Evolutionary conservation across 2,888 invertebrate species (phyloP), one percentile per base, ranked within the genome.

Genomic region (Parascotia fuliginaria): DNA sequence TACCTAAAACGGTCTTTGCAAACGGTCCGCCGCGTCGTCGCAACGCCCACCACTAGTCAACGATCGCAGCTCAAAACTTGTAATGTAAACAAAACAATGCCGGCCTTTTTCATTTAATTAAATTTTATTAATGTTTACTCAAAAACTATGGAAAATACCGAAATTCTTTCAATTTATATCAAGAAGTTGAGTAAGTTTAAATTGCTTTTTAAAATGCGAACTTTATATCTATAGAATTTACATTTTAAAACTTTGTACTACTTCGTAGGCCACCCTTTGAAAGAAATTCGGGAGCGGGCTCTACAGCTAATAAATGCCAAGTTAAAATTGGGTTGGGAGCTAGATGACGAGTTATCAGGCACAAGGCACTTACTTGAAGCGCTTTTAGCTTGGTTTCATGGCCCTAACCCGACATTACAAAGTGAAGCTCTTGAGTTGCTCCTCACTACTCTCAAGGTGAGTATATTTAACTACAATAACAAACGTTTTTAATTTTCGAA

Each of bases 341-440:
- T 94, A 41, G 93, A 94, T 45, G 94, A 94, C 70, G 94, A 94
- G 67, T 75, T 94, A 42, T 89, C 93, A 12, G 85, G 93, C 32
- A 93, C 93, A 28, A 93, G 94, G 54, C 93, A 94, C 67, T 81
- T 95, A 12, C 73, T 95, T 14, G 83, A 90, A 40, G 93, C 93
- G 54, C 79, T 95, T 16, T 81, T 95, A 37, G 87, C 93, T 40
- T 95, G 95, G 95, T 95, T 95, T 75, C 76, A 93, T 38, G 92
- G 88, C 45, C 87, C 93, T 29, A 81, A 89, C 37, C 87, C 93
- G 28, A 83, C 92, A 0, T 80, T 93, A 46, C 93, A 94, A 70
- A 85, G 87, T 51, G 92, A 93, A 75, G 94, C 94, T 45, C 82
- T 95, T 29, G 81, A 92, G 43, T 84, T 95, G 48, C 84, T 95